phyloP scores from a whole-genome alignment of 1,140 invertebrate genomes.

The Zaprionus capensis region DNA sequence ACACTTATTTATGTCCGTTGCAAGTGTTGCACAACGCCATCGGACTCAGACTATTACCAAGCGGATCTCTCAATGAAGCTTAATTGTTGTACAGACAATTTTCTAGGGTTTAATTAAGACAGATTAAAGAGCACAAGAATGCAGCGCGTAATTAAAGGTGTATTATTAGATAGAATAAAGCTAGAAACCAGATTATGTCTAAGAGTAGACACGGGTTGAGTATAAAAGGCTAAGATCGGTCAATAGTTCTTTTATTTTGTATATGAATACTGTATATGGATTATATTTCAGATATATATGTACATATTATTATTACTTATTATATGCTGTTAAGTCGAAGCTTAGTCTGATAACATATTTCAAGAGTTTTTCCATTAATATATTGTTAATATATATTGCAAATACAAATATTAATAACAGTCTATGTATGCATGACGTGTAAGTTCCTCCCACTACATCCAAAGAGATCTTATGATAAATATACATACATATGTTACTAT shows the following conservation, averaged over 20 bases:
- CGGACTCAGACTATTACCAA: slow-evolving; percentile 56
- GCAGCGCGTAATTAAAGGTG: slow-evolving; percentile 50
- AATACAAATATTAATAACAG: background rate
- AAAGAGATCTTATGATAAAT: background rate
- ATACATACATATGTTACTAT: background rate
- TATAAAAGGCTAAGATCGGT: background rate
- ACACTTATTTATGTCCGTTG: slow-evolving; percentile 46
- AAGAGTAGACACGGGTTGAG: background rate
- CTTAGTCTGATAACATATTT: no score
- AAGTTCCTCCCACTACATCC: background rate
- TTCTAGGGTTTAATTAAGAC: slow-evolving; percentile 67
- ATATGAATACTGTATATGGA: no score
- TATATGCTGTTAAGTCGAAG: no score
- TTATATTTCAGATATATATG: no score
- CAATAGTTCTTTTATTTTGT: background rate
- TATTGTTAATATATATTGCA: no score
- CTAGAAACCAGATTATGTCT: background rate
- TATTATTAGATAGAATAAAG: slow-evolving; percentile 14
- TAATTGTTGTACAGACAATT: slow-evolving; percentile 53
- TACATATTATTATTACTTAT: no score
- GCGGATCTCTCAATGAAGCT: slow-evolving; percentile 67
- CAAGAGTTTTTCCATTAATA: background rate
- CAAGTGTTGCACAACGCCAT: slow-evolving; percentile 53
- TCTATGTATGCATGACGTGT: background rate
- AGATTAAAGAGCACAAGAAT: slow-evolving; percentile 62